These are phyloP conservation scores for Remorina albescens DNA, from an alignment of 2,797 vertebrate genomes.

Conservation along the genomic window DNA sequence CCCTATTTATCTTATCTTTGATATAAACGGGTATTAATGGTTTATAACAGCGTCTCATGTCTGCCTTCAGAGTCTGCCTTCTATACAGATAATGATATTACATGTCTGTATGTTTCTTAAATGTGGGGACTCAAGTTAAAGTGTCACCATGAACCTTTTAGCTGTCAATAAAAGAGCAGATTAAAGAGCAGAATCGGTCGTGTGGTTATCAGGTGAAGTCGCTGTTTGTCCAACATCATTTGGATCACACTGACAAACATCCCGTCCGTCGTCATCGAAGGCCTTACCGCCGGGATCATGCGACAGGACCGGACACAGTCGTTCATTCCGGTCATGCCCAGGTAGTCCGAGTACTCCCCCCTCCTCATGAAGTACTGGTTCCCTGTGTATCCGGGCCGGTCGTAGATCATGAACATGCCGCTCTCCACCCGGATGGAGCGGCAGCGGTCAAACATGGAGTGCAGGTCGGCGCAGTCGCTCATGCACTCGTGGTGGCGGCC, in stretches of 20 bases:
- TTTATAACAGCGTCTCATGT: background rate
- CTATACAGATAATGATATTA: no score
- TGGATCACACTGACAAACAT: background rate
- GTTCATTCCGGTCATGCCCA: constrained; percentile 68
- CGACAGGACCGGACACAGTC: constrained; percentile 79
- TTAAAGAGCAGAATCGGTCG: no score
- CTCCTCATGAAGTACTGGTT: constrained; percentile 81
- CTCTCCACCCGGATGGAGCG: constrained; percentile 82
- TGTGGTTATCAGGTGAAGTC: no score
- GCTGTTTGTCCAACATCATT: background rate
- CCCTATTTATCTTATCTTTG: background rate
- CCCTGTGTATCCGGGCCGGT: constrained; percentile 71
- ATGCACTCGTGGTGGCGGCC: constrained; percentile 79
- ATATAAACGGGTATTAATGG: no score
- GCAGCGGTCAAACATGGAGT: constrained; percentile 75
- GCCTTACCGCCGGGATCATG: constrained; percentile 74
- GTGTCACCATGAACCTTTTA: background rate
- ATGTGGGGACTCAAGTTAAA: background rate
- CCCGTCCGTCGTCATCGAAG: no score
- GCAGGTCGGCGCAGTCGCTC: constrained; percentile 79
- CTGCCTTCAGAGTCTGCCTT: no score
- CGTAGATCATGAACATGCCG: constrained; percentile 83
- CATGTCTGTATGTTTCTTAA: background rate
- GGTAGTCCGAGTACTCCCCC: constrained; percentile 81
- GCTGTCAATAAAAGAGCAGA: background rate